phyloP scores from a whole-genome alignment of 2,888 invertebrate genomes.

The Drosophila birchii region DNA sequence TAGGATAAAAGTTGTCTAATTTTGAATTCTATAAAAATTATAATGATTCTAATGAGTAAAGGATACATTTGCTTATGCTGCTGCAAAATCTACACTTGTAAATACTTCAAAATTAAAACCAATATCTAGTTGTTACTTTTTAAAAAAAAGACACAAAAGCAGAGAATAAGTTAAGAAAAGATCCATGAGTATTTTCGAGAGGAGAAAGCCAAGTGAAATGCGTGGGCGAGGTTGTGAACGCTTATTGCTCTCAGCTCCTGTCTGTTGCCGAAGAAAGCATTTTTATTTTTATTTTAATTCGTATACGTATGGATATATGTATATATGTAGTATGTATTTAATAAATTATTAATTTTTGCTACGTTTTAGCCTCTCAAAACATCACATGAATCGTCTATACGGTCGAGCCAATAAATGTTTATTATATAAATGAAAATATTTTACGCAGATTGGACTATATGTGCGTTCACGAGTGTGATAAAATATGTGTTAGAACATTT shows the following conservation, averaged over 20 bases:
- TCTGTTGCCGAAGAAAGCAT: slow-evolving; percentile 33
- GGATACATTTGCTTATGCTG: background rate
- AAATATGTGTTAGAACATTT: slow-evolving; percentile 53
- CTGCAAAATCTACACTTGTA: background rate
- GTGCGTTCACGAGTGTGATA: slow-evolving; percentile 5
- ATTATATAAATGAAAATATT: slow-evolving; percentile 61
- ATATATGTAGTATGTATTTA: slow-evolving; percentile 69
- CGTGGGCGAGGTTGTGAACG: slow-evolving; percentile 52
- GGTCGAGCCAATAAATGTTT: slow-evolving; percentile 42
- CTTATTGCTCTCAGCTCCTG: slow-evolving; percentile 19
- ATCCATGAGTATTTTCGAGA: slow-evolving; percentile 5
- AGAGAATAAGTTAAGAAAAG: background rate
- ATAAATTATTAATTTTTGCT: slow-evolving; percentile 77
- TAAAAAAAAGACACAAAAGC: slow-evolving; percentile 2
- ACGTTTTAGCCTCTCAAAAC: slow-evolving; percentile 55
- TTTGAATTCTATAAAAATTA: background rate
- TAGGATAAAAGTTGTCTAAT: background rate
- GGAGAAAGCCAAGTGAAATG: slow-evolving; percentile 48
- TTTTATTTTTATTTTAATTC: slow-evolving; percentile 54
- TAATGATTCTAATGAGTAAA: background rate
- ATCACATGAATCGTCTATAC: slow-evolving; percentile 72
- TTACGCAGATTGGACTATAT: slow-evolving; percentile 64
- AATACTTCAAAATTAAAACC: background rate
- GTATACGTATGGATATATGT: slow-evolving; percentile 21
- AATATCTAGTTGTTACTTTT: background rate